These are phyloP conservation scores for Microctonus aethiopoides DNA, from an alignment of 2,888 invertebrate species.

Conservation along the genomic window DNA sequence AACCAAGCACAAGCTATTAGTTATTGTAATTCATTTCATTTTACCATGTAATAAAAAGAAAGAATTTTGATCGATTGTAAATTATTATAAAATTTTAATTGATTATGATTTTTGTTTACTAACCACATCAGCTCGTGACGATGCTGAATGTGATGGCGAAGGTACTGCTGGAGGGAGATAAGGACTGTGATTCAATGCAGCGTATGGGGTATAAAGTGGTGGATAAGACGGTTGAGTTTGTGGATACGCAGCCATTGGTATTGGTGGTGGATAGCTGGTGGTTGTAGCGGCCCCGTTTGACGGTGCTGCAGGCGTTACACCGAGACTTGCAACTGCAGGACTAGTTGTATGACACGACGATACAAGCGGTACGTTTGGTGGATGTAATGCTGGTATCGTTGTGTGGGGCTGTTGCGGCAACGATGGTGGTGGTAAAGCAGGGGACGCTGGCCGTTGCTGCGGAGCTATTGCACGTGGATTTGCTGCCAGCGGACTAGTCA, in stretches of 20 bases:
- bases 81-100: too few relatives aligned
- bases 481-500: slow-evolving; percentile 67
- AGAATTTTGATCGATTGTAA: too few relatives aligned
- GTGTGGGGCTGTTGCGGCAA: slow-evolving; percentile 62
- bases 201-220: slow-evolving; percentile 83
- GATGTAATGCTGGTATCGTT: slow-evolving; percentile 63
- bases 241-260: slow-evolving; percentile 65
- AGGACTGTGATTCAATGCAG: slow-evolving; percentile 78
- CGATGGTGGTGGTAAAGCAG: slow-evolving; percentile 66
- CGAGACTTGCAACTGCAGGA: slow-evolving; percentile 70
- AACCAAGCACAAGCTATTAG: not conserved
- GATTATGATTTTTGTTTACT: too few relatives aligned
- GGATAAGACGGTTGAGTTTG: slow-evolving; percentile 70
- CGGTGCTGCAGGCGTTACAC: slow-evolving; percentile 71
- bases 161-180: slow-evolving; percentile 74
- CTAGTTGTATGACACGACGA: slow-evolving; percentile 67
- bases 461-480: slow-evolving; percentile 69
- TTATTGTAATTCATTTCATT: not conserved
- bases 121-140: slow-evolving; percentile 74
- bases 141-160: slow-evolving; percentile 70
- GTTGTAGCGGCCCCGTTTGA: slow-evolving; percentile 66
- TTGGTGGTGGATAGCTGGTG: slow-evolving; percentile 59
- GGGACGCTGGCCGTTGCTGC: slow-evolving; percentile 71
- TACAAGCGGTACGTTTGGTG: slow-evolving; percentile 66
- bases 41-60: not conserved